A percentile compares a stretch with the other conserved stretches of the same genome.
phyloP scores from a whole-genome alignment of 2,113 vertebrate genomes.

The Petaurus breviceps region DNA sequence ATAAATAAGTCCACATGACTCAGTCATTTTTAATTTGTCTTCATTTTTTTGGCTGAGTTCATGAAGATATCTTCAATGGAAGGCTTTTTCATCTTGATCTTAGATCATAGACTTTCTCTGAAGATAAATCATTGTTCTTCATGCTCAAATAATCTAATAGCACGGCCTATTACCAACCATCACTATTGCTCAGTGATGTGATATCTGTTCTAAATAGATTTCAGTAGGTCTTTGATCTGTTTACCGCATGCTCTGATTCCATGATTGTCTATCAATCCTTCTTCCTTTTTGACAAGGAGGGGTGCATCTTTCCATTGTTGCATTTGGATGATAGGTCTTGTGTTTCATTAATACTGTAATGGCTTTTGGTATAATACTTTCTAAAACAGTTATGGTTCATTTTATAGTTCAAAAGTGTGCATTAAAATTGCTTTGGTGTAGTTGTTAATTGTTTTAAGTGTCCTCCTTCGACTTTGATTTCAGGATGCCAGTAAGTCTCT shows the following conservation, averaged over 20 bases:
- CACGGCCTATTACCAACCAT: neutral
- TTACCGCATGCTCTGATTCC: too few species aligned
- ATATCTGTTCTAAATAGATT: neutral
- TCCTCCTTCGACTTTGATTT: too few species aligned
- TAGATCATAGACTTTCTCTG: neutral
- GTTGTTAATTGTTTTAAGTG: neutral
- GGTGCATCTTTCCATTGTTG: neutral
- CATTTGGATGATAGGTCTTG: neutral
- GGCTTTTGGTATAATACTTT: neutral
- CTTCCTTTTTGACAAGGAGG: neutral
- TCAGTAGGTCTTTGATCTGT: neutral
- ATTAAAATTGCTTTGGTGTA: neutral
- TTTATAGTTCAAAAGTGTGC: neutral
- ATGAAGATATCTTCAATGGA: neutral
- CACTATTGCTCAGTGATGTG: neutral
- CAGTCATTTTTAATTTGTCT: neutral
- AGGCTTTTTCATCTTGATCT: neutral
- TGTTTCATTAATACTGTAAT: neutral
- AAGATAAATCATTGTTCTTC: neutral
- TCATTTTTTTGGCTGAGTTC: neutral
- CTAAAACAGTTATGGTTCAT: neutral
- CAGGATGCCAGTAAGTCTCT: neutral
- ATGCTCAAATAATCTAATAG: neutral
- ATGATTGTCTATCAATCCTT: neutral
- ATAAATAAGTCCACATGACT: neutral